phyloP scores from a whole-genome alignment of 2,888 invertebrate species.

The Cataglyphis rosenhaueri region DNA sequence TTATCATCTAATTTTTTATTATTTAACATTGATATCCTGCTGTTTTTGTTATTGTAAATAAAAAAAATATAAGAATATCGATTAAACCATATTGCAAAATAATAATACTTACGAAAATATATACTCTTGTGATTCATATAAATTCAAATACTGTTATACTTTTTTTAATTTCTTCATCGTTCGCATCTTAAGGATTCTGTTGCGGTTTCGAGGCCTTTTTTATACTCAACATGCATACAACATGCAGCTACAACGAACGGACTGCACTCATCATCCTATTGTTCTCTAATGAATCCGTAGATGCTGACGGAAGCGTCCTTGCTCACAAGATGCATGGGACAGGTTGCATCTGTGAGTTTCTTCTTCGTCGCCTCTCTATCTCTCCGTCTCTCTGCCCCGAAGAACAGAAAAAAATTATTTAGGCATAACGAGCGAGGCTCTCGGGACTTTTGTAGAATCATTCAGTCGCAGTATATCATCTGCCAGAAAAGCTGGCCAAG shows the following conservation, averaged over 20 bases:
- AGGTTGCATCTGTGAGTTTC: constrained; percentile 74
- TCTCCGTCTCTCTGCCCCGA: constrained; percentile 35
- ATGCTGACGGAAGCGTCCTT: constrained; percentile 83
- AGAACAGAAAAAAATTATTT: constrained; percentile 72
- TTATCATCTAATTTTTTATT: constrained; percentile 5
- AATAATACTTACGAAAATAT: not conserved
- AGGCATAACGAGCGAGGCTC: constrained; percentile 72
- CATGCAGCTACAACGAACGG: constrained; percentile 71
- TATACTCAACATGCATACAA: constrained; percentile 58
- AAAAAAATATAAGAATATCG: not conserved
- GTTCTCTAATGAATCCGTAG: constrained; percentile 85
- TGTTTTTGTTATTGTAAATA: not conserved
- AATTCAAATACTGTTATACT: constrained; percentile 11
- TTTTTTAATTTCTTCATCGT: constrained; percentile 28
- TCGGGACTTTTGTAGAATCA: constrained; percentile 70
- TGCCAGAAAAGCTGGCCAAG: constrained; percentile 62
- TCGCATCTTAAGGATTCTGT: constrained; percentile 21
- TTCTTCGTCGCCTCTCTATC: constrained; percentile 53
- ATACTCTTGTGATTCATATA: not conserved
- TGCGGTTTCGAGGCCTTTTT: constrained; percentile 35
- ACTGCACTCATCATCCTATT: constrained; percentile 83
- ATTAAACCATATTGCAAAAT: not conserved
- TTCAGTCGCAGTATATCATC: constrained; percentile 74
- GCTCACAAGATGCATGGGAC: constrained; percentile 79
- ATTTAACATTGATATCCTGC: not conserved